Evolutionary conservation across 2,888 invertebrate genomes (phyloP), one percentile per base, ranked within the genome.

Genomic region (Rhopalosiphum nymphaeae): DNA sequence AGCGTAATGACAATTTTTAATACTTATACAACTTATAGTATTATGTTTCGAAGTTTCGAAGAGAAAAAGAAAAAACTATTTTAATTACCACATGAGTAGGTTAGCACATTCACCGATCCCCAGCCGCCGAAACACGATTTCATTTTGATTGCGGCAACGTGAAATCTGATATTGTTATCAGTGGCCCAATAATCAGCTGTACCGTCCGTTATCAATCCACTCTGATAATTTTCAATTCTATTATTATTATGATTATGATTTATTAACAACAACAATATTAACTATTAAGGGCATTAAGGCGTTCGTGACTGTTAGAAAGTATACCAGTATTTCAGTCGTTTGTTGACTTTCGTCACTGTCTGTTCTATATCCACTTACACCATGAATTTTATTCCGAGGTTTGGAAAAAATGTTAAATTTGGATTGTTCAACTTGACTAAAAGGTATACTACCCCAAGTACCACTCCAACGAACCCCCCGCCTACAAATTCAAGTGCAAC

Each of bases 351-450:
- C 1, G n/a, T 53, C 10, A 4, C 25, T 1, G 36, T 10, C 36
- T 36, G 53, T 53, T 1, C 88, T 11, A 26, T 42, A 9, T 67
- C n/a, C 10, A n/a, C 36, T 1, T 44, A 29, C 42, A 36, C 89
- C 10, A 92, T 92, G 92, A 86, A 61, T 87, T 13, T 92, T 21
- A 44, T 92, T 42, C 57, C 86, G 29, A 86, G 92, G n/a, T 57
- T 92, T n/a, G 92, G 87, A 61, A 92, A 36, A 46, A 87, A 92
- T 25, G 61, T 92, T 3, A 46, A 44, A 21, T 36, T 29, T 21
- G 92, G 86, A 46, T 46, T 87, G 9, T n/a, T 46, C 86, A 87
- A 86, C 26, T n/a, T 61, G 16, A 61, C 49, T 42, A 92, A 46
- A 87, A 56, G 26, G 57, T 87, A 86, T 61, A 46, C 92, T 46